A percentile compares a stretch with the other conserved stretches of the same genome.
phyloP scores from a whole-genome alignment of 2,113 vertebrate species.

The Psephotus haematonotus region DNA sequence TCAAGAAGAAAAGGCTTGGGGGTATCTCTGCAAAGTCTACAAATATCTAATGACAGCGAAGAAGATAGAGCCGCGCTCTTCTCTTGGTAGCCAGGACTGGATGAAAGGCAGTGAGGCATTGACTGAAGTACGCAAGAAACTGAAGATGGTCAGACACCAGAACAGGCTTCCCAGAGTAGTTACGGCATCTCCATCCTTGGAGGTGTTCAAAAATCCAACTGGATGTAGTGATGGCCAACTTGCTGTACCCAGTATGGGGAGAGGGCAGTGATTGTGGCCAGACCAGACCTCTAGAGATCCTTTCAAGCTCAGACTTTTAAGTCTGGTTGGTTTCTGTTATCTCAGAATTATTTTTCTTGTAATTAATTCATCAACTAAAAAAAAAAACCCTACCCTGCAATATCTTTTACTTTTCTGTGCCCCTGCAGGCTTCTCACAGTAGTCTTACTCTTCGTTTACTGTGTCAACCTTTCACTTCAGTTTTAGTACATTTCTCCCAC shows the following conservation, averaged over 20 bases:
- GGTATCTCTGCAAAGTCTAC: neutral
- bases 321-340: neutral
- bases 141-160: neutral
- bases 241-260: neutral
- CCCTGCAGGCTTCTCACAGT: neutral
- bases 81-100: neutral
- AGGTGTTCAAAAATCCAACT: neutral
- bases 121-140: neutral
- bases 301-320: neutral
- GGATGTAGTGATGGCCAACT: neutral
- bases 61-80: neutral
- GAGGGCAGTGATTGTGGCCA: accelerated
- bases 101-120: neutral
- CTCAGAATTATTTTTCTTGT: neutral
- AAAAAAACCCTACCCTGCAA: neutral
- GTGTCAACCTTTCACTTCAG: neutral
- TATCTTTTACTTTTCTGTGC: neutral
- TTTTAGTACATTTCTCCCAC: neutral
- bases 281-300: neutral
- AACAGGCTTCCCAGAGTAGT: neutral
- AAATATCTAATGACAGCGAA: neutral
- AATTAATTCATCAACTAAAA: neutral
- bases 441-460: neutral
- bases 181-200: neutral
- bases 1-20: neutral